A percentile compares a stretch with the other conserved stretches of the same genome.
phyloP scores from a whole-genome alignment of 2,113 vertebrate species.

The Lota lota region DNA sequence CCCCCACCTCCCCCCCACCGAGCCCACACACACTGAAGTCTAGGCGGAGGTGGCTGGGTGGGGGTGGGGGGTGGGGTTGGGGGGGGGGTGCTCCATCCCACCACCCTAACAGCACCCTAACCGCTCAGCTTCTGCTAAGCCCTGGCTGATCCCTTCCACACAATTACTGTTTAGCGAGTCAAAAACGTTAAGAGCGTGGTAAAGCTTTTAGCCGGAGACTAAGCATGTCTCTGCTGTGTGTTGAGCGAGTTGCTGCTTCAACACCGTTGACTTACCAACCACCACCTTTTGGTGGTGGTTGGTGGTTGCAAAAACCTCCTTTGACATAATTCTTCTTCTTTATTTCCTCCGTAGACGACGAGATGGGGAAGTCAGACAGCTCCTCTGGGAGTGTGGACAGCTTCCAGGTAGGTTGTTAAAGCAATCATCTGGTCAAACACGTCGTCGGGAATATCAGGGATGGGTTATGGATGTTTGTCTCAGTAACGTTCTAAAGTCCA shows the following conservation, averaged over 20 bases:
- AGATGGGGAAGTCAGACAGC: constrained; percentile 88
- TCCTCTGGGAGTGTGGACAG: constrained; percentile 89
- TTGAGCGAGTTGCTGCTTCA: too few relatives aligned
- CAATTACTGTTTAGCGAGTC: constrained; percentile 47
- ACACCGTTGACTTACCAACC: too few relatives aligned
- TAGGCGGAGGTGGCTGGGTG: too few relatives aligned
- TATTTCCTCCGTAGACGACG: constrained; percentile 79
- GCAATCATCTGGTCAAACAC: too few relatives aligned
- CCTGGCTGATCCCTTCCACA: constrained; percentile 19
- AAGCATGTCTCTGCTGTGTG: constrained; percentile 13
- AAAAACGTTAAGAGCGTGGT: constrained; percentile 1
- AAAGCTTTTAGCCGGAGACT: constrained; percentile 12
- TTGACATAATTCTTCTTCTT: constrained; percentile 11
- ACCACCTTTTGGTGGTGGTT: background rate
- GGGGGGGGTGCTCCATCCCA: too few relatives aligned
- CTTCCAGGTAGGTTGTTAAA: constrained; percentile 81
- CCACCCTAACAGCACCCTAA: too few relatives aligned
- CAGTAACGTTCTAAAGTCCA: too few relatives aligned
- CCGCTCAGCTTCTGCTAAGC: constrained; percentile 27
- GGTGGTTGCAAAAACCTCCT: background rate
- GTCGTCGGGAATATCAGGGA: too few relatives aligned
- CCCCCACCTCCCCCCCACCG: too few relatives aligned
- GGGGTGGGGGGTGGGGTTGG: too few relatives aligned
- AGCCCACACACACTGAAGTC: too few relatives aligned
- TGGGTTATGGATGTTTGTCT: too few relatives aligned